Conservation (phyloP, 37 sponge, comb jelly and placozoan genomes). For the Ianthella basta region DNA sequence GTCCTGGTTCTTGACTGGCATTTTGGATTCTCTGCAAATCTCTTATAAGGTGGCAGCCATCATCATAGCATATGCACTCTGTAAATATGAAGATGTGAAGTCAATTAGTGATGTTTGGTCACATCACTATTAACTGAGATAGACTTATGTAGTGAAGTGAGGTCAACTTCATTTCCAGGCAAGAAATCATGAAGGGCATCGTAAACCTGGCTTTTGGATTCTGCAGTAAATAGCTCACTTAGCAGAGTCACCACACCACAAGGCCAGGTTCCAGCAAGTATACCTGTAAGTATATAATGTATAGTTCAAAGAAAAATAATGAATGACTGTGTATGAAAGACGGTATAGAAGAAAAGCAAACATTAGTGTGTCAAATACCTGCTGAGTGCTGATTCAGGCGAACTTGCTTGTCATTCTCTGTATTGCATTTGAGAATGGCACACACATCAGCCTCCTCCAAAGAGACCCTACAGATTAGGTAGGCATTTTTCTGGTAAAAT, state of each 20-base stretch:
- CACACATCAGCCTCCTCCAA: too few species aligned
- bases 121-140: neutral
- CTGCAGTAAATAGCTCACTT: slow-evolving; percentile 35
- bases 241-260: slow-evolving; percentile 40
- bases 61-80: slow-evolving; percentile 30
- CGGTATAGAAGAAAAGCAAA: too few species aligned
- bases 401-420: slow-evolving; percentile 38
- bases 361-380: slow-evolving; percentile 21
- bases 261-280: slow-evolving; percentile 45
- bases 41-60: slow-evolving; percentile 16
- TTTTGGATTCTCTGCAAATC: neutral
- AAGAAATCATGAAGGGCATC: slow-evolving; percentile 21
- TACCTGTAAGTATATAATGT: neutral
- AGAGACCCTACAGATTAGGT: too few species aligned
- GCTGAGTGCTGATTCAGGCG: slow-evolving; percentile 38
- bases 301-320: neutral
- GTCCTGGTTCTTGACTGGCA: neutral
- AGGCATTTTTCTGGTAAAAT: too few species aligned
- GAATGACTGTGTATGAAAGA: too few species aligned
- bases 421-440: slow-evolving; percentile 48
- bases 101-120: neutral
- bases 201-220: slow-evolving; percentile 39
- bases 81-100: neutral
- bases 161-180: neutral
- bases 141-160: neutral